Base-by-base conservation (phyloP, 2,113 vertebrate genomes). In the Numida meleagris region DNA sequence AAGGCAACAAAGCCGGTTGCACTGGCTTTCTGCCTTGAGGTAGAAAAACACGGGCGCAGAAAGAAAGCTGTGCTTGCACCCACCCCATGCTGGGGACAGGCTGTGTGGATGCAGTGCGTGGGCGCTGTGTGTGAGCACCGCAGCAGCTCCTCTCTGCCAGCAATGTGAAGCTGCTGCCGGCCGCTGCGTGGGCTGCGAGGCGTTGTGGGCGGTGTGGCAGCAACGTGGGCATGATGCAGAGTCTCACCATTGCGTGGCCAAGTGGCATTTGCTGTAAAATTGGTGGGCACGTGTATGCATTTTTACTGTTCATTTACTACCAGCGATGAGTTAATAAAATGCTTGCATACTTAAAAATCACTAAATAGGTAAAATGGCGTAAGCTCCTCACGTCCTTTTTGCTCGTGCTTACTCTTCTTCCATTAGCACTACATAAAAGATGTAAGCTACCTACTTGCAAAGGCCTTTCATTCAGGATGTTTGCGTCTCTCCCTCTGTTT, bases 281-380 rank as follows among this genome's bases (percentile, higher is more conserved):
- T 11, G 65, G 2, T 4, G 38, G 73, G 10, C 12, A 0, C 6
- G 4, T 0, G 2, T 14, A 10, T 33, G 1, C 34, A 2, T n/a
- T 40, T 21, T n/a, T 31, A 48, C 1, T 23, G 6, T 16, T 20
- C 25, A 1, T 12, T 27, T 23, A 46, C 40, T 38, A 7, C n/a
- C 12, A 38, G 18, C 2, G 45, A 4, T 33, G 40, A 14, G 63
- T 24, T 43, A 38, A 36, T 46, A 12, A 78, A 70, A 59, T 45
- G 10, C 42, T 55, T 34, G 58, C 48, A 2, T 31, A 2, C 11
- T 42, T 55, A 6, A 55, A 68, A 82, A n/a, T n/a, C 33, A 6
- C 68, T 58, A 10, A 17, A 36, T 43, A 6, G 18, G 16, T 34
- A 7, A 74, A 33, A 53, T 11, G 19, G 3, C 29, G 5, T 16